These are phyloP conservation scores for Micromys minutus DNA, from an alignment of 2,113 vertebrate genomes.

Conservation along the genomic window DNA sequence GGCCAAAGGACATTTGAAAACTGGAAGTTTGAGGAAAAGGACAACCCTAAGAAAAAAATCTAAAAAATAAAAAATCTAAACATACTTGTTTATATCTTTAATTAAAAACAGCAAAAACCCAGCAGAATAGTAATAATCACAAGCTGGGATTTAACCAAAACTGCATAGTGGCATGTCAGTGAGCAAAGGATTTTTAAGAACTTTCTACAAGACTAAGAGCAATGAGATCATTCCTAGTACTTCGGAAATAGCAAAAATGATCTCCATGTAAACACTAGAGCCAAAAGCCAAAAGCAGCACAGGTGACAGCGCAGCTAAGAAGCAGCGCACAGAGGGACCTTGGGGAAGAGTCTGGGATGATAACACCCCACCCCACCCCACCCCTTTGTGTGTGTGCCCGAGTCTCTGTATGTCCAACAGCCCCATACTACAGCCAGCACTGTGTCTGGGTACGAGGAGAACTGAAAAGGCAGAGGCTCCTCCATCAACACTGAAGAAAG, in stretches of 20 bases:
- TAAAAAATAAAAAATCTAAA: not conserved
- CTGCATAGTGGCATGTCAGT: not conserved
- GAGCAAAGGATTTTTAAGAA: not conserved
- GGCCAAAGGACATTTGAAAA: not conserved
- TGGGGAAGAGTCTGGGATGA: not conserved
- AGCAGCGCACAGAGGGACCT: not conserved
- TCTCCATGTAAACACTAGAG: not conserved
- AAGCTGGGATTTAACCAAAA: not conserved
- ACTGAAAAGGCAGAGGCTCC: not conserved
- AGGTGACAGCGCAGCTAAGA: no score
- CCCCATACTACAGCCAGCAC: not conserved
- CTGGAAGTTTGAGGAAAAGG: not conserved
- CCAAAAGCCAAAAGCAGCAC: not conserved
- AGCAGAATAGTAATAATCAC: not conserved
- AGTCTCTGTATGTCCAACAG: not conserved
- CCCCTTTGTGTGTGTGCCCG: not conserved
- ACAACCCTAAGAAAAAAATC: not conserved
- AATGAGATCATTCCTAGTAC: not conserved
- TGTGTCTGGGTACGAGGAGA: not conserved
- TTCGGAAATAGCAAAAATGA: not conserved
- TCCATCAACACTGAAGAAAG: not conserved
- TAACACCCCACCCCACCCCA: not conserved
- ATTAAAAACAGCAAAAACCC: not conserved
- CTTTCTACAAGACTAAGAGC: constrained; percentile 4
- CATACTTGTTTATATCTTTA: not conserved